These are phyloP conservation scores for Melanostigma gelatinosum DNA, from an alignment of 2,113 vertebrate genomes.

Conservation along the genomic window DNA sequence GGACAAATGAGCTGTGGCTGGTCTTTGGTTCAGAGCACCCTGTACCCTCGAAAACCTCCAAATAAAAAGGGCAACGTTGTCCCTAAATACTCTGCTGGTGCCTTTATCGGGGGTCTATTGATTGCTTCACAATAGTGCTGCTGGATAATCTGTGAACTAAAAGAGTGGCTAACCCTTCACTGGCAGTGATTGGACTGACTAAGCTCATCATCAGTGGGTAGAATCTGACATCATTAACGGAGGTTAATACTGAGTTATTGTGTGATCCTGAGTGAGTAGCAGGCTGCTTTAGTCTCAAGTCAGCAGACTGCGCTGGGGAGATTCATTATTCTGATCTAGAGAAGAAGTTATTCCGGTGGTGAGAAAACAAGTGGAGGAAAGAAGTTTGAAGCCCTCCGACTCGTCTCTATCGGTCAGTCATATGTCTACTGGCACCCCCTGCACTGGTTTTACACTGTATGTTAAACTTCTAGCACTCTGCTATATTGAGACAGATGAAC, in stretches of 20 bases:
- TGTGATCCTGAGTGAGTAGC: slow-evolving; percentile 56
- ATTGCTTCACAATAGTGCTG: slow-evolving; percentile 2
- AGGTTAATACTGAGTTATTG: slow-evolving; percentile 31
- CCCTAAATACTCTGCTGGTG: slow-evolving; percentile 20
- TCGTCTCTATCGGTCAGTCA: slow-evolving; percentile 2
- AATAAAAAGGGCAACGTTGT: slow-evolving; percentile 11
- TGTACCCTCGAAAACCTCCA: slow-evolving; percentile 14
- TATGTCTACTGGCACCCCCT: slow-evolving; percentile 42
- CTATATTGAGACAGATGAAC: slow-evolving; percentile 96
- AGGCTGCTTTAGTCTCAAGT: slow-evolving; percentile 7
- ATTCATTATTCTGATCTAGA: slow-evolving; percentile 14
- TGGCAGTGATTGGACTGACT: slow-evolving; percentile 30
- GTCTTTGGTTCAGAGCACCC: slow-evolving; percentile 56
- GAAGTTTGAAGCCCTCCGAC: neutral
- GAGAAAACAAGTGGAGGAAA: slow-evolving; percentile 10
- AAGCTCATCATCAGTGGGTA: neutral
- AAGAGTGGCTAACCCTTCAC: slow-evolving; percentile 6
- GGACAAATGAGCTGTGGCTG: neutral
- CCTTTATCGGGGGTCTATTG: neutral
- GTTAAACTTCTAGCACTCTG: slow-evolving; percentile 86
- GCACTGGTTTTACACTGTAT: neutral
- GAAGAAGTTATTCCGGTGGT: slow-evolving; percentile 29
- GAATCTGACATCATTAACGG: slow-evolving; percentile 62
- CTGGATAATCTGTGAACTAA: neutral
- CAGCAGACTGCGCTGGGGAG: slow-evolving; percentile 13